Percentiles rank a stretch among this genome's conserved stretches.
These are phyloP conservation scores for Drosophila nikananu DNA, from an alignment of 1,140 invertebrate species.

Conservation along the genomic window DNA sequence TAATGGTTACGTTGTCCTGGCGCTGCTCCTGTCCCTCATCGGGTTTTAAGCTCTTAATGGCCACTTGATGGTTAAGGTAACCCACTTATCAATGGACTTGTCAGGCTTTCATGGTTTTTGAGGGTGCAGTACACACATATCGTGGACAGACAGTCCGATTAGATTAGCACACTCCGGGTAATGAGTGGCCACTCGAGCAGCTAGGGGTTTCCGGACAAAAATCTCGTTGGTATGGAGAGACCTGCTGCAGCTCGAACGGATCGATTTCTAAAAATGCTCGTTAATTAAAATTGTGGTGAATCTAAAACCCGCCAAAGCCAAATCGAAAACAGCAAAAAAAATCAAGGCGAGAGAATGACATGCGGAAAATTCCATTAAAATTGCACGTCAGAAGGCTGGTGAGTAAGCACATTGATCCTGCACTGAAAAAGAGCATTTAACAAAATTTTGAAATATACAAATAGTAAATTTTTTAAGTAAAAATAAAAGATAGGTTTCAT, in stretches of 20 bases:
- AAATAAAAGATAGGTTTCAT: too few species aligned
- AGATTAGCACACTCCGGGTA: slow-evolving; percentile 44
- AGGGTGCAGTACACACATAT: background rate
- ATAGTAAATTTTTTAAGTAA: too few species aligned
- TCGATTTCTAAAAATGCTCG: slow-evolving; percentile 26
- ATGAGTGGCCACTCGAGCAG: slow-evolving; percentile 20
- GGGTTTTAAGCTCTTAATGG: slow-evolving; percentile 79
- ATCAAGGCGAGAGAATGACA: slow-evolving; percentile 13
- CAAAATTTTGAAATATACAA: too few species aligned
- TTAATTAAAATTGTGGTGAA: slow-evolving; percentile 63
- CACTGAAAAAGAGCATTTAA: background rate
- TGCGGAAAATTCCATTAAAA: slow-evolving; percentile 66
- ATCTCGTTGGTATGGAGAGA: background rate
- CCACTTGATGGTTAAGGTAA: slow-evolving; percentile 71
- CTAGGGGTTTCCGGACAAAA: background rate
- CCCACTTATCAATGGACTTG: slow-evolving; percentile 6
- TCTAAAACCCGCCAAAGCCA: slow-evolving; percentile 30
- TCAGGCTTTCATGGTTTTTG: slow-evolving; percentile 7
- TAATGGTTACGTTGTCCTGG: slow-evolving; percentile 45
- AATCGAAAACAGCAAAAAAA: slow-evolving; percentile 36
- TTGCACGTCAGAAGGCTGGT: slow-evolving; percentile 34
- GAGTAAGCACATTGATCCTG: slow-evolving; percentile 3
- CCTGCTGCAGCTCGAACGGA: too few species aligned
- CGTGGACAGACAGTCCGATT: slow-evolving; percentile 20
- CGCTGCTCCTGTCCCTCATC: slow-evolving; percentile 39